Evolutionary conservation across 2,113 vertebrate species (phyloP).

Genomic region (Hydrolagus affinis): DNA sequence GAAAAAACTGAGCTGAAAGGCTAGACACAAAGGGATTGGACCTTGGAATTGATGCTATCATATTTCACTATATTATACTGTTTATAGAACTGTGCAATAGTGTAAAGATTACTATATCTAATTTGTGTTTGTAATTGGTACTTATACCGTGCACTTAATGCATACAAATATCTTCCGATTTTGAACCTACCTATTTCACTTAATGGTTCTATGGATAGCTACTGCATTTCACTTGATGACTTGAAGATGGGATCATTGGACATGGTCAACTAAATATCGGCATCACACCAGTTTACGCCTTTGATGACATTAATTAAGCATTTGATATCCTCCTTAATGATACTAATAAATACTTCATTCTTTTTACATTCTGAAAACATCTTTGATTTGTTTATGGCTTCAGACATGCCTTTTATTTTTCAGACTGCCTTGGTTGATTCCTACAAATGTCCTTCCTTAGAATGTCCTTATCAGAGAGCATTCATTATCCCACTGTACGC

Average conservation of each 20-base stretch:
- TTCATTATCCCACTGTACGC: no score
- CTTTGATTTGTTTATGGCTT: neutral
- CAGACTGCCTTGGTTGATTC: neutral
- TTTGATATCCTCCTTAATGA: neutral
- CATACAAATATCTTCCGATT: neutral
- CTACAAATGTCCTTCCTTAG: neutral
- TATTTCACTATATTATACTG: conserved; percentile 69
- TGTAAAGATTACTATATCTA: conserved; percentile 47
- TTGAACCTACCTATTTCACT: neutral
- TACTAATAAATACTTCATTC: neutral
- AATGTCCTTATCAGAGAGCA: neutral
- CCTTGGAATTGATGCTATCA: conserved; percentile 60
- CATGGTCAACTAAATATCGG: neutral
- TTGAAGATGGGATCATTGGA: neutral
- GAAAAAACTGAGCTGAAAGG: conserved; percentile 66
- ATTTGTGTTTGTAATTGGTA: conserved; percentile 62
- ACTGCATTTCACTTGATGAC: neutral
- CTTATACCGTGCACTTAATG: conserved; percentile 26
- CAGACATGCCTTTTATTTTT: neutral
- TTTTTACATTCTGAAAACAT: neutral
- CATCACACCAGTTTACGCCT: neutral
- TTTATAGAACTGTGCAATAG: conserved; percentile 55
- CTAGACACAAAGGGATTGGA: conserved; percentile 63
- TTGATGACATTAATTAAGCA: neutral
- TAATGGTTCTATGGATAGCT: neutral